Evolutionary conservation across 1,140 invertebrate species (phyloP).

Genomic region (Drosophila saltans): DNA sequence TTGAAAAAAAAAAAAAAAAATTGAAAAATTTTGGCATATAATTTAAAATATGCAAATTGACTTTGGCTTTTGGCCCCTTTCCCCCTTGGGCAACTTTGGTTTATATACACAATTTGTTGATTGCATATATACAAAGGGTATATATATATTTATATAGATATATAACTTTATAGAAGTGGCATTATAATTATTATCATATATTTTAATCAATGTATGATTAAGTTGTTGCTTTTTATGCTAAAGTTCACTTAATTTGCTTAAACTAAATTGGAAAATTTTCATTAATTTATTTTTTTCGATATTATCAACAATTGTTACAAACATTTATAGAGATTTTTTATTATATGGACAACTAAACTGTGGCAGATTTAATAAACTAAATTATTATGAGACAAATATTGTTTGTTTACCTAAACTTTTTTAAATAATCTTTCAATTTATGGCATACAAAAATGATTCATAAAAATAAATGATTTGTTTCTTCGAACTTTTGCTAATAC

Average conservation of each 20-base stretch:
- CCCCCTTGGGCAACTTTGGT: background rate
- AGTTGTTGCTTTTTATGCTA: background rate
- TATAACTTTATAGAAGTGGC: background rate
- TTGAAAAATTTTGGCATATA: background rate
- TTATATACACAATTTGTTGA: background rate
- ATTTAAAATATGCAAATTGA: constrained; percentile 13
- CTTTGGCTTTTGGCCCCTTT: background rate
- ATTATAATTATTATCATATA: constrained; percentile 8
- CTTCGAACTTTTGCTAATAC: too few relatives aligned
- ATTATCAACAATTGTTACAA: too few relatives aligned
- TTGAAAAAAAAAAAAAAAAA: background rate
- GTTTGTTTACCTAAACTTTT: too few relatives aligned
- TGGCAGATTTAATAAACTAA: too few relatives aligned
- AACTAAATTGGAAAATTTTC: background rate
- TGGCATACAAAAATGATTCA: too few relatives aligned
- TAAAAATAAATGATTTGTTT: too few relatives aligned
- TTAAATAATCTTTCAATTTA: too few relatives aligned
- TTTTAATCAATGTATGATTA: background rate
- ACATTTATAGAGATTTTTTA: too few relatives aligned
- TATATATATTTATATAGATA: background rate
- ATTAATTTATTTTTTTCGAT: too few relatives aligned
- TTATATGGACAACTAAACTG: too few relatives aligned
- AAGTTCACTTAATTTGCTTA: background rate
- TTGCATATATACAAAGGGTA: background rate
- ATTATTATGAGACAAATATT: too few relatives aligned